Evolutionary conservation across 2,797 vertebrate species (phyloP).

Genomic region (Tragelaphus oryx): DNA sequence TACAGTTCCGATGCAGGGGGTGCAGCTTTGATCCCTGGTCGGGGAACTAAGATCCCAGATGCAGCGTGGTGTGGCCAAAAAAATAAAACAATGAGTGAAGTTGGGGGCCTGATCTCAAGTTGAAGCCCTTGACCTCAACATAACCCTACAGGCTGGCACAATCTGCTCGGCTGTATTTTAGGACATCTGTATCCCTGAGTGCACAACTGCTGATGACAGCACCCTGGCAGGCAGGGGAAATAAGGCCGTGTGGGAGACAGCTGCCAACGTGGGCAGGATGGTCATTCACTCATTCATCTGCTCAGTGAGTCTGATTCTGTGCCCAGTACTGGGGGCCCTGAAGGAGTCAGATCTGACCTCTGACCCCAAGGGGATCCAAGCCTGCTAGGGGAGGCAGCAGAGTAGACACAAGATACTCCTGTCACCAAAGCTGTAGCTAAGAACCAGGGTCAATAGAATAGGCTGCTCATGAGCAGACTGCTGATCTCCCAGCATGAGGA

Average conservation of each 20-base stretch:
- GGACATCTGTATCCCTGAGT: neutral
- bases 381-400: neutral
- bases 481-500: neutral
- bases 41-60: neutral
- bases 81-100: neutral
- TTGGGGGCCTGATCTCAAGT: neutral
- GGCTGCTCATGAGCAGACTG: neutral
- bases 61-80: neutral
- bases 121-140: neutral
- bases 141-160: neutral
- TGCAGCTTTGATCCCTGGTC: neutral
- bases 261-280: neutral
- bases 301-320: neutral
- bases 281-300: no score
- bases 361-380: neutral
- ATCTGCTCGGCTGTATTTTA: rapidly evolving
- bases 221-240: neutral
- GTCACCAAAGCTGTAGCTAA: neutral
- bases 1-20: neutral
- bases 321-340: neutral
- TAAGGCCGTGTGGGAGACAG: neutral
- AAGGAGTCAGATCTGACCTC: no score
- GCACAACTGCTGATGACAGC: neutral
- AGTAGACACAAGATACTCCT: rapidly evolving
- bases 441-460: neutral